phyloP scores from a whole-genome alignment of 1,140 invertebrate genomes.

The Brachionus sp. region DNA sequence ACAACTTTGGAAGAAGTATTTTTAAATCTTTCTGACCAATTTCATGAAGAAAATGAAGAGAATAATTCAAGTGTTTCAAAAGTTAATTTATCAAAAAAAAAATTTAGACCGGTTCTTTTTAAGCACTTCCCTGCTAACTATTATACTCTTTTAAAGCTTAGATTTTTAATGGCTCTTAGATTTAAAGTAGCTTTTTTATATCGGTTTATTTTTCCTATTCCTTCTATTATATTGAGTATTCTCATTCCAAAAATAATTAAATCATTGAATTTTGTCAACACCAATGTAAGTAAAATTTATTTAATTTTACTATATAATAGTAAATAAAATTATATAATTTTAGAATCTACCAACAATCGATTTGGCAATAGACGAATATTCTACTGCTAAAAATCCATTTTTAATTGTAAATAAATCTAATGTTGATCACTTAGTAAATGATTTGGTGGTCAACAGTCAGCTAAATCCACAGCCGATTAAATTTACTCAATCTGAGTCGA shows the following conservation, averaged over 20 bases:
- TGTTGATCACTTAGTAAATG: neutral
- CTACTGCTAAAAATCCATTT: neutral
- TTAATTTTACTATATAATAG: no score
- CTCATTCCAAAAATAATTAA: constrained; percentile 16
- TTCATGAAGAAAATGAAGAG: neutral
- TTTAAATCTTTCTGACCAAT: constrained; percentile 60
- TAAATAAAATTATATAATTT: no score
- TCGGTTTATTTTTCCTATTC: constrained; percentile 1
- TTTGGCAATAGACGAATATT: constrained; percentile 16
- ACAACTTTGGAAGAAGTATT: constrained; percentile 84
- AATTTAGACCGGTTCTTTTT: neutral
- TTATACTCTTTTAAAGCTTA: neutral
- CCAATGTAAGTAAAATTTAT: constrained; percentile 31
- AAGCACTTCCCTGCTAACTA: neutral
- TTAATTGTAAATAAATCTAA: constrained; percentile 11
- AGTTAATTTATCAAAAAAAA: neutral
- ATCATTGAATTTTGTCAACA: neutral
- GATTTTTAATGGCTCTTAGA: constrained; percentile 10
- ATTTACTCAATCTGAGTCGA: neutral
- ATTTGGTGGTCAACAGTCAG: neutral
- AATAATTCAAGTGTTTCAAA: neutral
- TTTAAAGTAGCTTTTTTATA: constrained; percentile 1
- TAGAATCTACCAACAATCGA: constrained; percentile 1
- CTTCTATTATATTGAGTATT: neutral
- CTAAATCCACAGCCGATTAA: neutral